Conservation (phyloP, 2,113 vertebrate species). For the Microtus oregoni region DNA sequence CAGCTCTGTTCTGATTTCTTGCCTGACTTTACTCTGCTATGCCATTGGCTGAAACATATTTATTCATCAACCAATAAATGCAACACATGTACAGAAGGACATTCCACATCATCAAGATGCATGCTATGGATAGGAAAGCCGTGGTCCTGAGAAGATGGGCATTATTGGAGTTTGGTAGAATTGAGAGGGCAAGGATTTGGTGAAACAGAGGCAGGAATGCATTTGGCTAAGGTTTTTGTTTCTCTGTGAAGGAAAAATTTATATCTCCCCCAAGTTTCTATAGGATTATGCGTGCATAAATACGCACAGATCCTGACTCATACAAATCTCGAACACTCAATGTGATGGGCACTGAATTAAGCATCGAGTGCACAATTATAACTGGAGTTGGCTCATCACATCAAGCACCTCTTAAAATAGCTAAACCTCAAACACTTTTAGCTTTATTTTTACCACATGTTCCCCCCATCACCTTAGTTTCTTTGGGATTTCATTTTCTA, state of each 20-base stretch:
- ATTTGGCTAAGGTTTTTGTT: conserved; percentile 9
- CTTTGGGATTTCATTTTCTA: not conserved
- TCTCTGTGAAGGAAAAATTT: conserved; percentile 4
- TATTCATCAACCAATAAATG: too few relatives aligned
- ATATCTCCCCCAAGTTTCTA: not conserved
- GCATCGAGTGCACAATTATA: conserved; percentile 21
- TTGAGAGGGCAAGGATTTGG: not conserved
- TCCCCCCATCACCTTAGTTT: not conserved
- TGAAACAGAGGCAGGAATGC: not conserved
- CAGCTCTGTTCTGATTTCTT: too few relatives aligned
- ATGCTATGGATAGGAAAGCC: not conserved
- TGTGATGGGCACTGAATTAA: conserved; percentile 31
- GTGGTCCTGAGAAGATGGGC: not conserved
- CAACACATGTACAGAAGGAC: too few relatives aligned
- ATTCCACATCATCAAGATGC: not conserved
- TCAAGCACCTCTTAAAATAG: conserved; percentile 61
- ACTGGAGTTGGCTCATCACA: conserved; percentile 39
- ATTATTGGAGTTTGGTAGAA: not conserved
- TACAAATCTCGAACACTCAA: not conserved
- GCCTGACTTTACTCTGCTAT: too few relatives aligned
- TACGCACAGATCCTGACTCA: not conserved
- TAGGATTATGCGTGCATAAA: not conserved
- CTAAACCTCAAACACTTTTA: conserved; percentile 35
- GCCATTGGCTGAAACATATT: too few relatives aligned
- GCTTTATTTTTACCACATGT: conserved; percentile 38